Base-by-base conservation (phyloP, 1,140 invertebrate species). In the Drosophila arawakana region DNA sequence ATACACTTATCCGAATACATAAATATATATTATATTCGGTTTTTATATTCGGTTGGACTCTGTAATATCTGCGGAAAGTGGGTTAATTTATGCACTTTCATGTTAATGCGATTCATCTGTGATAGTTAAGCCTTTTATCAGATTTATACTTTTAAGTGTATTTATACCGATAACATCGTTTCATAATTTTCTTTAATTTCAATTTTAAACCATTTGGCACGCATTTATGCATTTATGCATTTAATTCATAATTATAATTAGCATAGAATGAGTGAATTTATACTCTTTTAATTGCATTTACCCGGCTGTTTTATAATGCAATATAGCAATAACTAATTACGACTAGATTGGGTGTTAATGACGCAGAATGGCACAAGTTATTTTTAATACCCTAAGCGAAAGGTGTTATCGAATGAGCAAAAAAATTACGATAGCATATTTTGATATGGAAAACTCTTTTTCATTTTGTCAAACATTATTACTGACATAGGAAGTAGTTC, bases 71-170 rank as follows among this genome's bases (percentile, higher is more conserved):
- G 69, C 15, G 63, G 50, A 72, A 78, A 80, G 74, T 75, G 61
- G 74, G 52, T 81, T 86, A 78, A 88, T 88, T 86, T 89, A 88
- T 88, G 75, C 76, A 80, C 77, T 85, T 83, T 80, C 82, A 83
- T 83, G 83, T 83, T 86, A 86, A 88, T 86, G 80, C 76, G 80
- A 60, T 81, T 66, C 83, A 78, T 82, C 79, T 86, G 82, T 76
- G 44, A 76, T 55, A 43, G 57, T 9, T 13, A 18, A 50, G 62
- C 73, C 52, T 70, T 80, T 86, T 82, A 86, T 88, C 83, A 78
- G 84, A 86, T 88, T 86, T 74, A 82, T 82, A 77, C 47, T 73
- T 63, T 82, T 80, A 73, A 83, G 73, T 86, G 73, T 84, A 82
- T 82, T 82, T 79, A 76, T 77, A 62, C 55, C 59, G 72, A 30